Evolutionary conservation across 2,888 invertebrate species (phyloP).

Genomic region (Notocelia uddmanniana): DNA sequence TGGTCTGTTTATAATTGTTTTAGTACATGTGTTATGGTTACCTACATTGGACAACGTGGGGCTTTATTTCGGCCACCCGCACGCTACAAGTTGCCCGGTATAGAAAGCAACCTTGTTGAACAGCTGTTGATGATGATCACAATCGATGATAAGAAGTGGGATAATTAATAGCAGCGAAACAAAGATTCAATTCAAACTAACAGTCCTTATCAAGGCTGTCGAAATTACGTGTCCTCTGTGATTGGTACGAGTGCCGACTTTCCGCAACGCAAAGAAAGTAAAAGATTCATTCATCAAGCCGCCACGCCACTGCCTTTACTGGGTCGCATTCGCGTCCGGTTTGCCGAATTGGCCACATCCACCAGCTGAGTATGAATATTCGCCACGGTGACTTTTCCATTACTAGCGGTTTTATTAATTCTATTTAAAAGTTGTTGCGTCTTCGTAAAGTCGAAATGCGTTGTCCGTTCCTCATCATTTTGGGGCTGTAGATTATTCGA

Average conservation of each 20-base stretch:
- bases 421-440: no score
- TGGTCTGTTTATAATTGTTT: neutral
- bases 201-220: neutral
- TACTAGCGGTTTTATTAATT: no score
- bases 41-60: no score
- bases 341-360: constrained; percentile 81
- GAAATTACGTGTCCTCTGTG: constrained; percentile 1
- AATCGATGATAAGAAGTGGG: neutral
- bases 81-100: no score
- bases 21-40: neutral
- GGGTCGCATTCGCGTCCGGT: constrained; percentile 78
- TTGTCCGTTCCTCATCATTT: no score
- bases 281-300: constrained; percentile 75
- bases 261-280: constrained; percentile 78
- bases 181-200: neutral
- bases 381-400: constrained; percentile 51
- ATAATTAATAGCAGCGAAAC: neutral
- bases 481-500: no score
- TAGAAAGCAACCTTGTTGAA: no score
- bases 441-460: no score
- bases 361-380: constrained; percentile 79
- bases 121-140: neutral
- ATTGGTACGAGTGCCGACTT: constrained; percentile 66
- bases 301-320: constrained; percentile 64
- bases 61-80: no score